phyloP scores from a whole-genome alignment of 2,888 invertebrate genomes.

The Chrysotoxum bicinctum region DNA sequence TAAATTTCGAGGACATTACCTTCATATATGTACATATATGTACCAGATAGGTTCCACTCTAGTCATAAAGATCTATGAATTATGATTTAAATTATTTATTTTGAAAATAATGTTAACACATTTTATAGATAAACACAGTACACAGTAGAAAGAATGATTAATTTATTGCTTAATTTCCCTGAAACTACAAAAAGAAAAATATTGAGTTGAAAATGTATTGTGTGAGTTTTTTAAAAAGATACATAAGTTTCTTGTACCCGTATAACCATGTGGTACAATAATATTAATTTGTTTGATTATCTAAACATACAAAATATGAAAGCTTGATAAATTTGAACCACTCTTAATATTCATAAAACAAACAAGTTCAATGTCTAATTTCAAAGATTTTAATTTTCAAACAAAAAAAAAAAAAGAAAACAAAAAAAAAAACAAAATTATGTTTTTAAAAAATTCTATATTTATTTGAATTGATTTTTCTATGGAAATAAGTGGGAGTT shows the following conservation, averaged over 20 bases:
- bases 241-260: not conserved
- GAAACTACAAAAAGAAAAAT: not conserved
- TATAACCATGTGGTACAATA: not conserved
- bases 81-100: conserved; percentile 1
- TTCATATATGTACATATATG: too few species aligned
- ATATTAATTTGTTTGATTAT: conserved; percentile 21
- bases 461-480: not conserved
- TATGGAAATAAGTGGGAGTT: not conserved
- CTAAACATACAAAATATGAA: conserved; percentile 7
- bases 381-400: not conserved
- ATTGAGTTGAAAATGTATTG: too few species aligned
- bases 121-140: not conserved
- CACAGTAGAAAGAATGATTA: not conserved
- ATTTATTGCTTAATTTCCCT: conserved; percentile 10
- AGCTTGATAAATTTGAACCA: conserved; percentile 17
- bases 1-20: too few species aligned
- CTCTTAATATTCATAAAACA: conserved; percentile 22
- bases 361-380: conserved; percentile 24
- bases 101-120: not conserved
- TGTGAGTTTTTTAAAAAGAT: not conserved
- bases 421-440: not conserved
- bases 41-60: too few species aligned
- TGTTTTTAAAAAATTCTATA: not conserved
- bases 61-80: not conserved
- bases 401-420: conserved; percentile 17